Evolutionary conservation across 2,888 invertebrate genomes (phyloP), one percentile per base, ranked within the genome.

Genomic region (Amphipyra berbera): DNA sequence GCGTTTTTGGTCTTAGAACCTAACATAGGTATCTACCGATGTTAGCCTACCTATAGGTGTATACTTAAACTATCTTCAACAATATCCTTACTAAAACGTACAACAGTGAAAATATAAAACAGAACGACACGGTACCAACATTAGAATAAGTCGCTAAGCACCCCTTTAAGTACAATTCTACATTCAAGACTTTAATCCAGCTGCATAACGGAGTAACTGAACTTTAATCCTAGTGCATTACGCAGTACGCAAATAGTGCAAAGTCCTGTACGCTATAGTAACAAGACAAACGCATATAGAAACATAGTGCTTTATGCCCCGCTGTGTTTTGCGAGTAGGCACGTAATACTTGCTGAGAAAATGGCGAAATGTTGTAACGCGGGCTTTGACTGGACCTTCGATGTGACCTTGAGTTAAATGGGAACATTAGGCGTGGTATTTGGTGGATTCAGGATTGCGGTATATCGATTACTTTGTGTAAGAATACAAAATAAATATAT

Each of bases 341-440:
- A 69, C 60, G 21, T 21, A 21, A 63, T 54, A 67, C 78, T 77
- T 68, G 80, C 78, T 83, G 87, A 60, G 86, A 73, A 82, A 89
- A 91, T 87, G 87, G 78, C 84, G 83, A 83, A 90, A 85, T 81
- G 85, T 79, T 89, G 84, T 90, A 86, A 82, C 63, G 61, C 69
- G 77, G 67, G 64, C 77, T 76, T 82, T 76, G 70, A 61, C 58
- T 77, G 81, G n/a, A 83, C 83, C 88, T 81, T 75, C 67, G 27
- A 13, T 30, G 7, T 61, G 61, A 67, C 79, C 78, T 78, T 78
- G 71, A 75, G 47, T 64, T 45, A 54, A 63, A 55, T 50, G 53
- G 21, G 46, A 66, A 61, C 35, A 55, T 63, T 46, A 33, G 35
- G 37, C 30, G 58, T 74, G 45, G 45, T 53, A 21, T 42, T 50